phyloP scores from a whole-genome alignment of 2,113 vertebrate species.

The Edolisoma coerulescens region DNA sequence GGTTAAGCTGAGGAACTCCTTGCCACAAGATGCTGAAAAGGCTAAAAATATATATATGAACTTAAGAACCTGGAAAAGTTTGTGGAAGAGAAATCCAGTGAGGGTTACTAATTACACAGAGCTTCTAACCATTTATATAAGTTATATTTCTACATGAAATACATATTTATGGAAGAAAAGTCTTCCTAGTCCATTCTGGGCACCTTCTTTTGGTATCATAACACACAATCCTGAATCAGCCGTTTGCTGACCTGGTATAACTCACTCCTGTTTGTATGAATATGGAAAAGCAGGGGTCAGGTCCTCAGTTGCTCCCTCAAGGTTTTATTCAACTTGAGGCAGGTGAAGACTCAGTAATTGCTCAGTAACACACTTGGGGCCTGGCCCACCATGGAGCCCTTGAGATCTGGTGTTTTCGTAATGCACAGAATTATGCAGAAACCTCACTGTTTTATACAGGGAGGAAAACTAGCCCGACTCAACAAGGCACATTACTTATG shows the following conservation, averaged over 20 bases:
- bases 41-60: neutral
- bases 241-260: slow-evolving; percentile 13
- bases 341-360: neutral
- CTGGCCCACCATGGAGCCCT: slow-evolving; percentile 28
- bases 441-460: neutral
- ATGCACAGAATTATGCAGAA: slow-evolving; percentile 39
- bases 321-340: slow-evolving; percentile 20
- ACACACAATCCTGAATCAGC: neutral
- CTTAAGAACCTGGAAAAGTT: neutral
- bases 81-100: neutral
- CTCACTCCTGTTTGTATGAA: slow-evolving; percentile 3
- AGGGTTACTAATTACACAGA: neutral
- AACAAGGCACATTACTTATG: neutral
- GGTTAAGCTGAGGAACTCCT: neutral
- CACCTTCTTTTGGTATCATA: neutral
- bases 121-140: neutral
- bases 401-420: neutral
- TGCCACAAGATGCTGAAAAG: neutral
- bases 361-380: slow-evolving; percentile 9
- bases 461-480: slow-evolving; percentile 34
- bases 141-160: neutral
- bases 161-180: neutral
- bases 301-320: slow-evolving; percentile 21
- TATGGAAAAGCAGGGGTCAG: slow-evolving; percentile 54
- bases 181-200: neutral